Percentiles rank a stretch among this genome's conserved stretches.
phyloP scores from a whole-genome alignment of 2,113 vertebrate species.

The Odobenus rosmarus region DNA sequence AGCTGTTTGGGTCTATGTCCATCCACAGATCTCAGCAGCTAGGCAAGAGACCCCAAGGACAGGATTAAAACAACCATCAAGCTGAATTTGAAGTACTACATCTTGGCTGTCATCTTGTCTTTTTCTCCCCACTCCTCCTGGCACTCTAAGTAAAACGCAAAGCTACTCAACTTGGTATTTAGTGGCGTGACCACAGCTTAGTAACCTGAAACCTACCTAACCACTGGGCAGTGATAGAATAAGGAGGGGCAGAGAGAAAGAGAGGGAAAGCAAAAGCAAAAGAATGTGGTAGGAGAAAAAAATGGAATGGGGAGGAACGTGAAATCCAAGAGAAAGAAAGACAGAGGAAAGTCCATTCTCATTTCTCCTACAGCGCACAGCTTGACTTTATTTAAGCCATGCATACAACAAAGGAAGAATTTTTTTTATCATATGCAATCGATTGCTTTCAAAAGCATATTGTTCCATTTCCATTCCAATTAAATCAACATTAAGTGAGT shows the following conservation, averaged over 20 bases:
- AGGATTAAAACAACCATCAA: background rate
- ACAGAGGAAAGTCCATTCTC: background rate
- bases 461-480: slow-evolving; percentile 37
- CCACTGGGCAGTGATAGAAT: background rate
- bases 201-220: background rate
- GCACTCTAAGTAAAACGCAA: background rate
- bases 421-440: background rate
- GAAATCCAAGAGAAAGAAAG: background rate
- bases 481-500: slow-evolving; percentile 61
- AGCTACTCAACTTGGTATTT: background rate
- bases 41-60: background rate
- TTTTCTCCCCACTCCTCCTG: background rate
- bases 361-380: background rate
- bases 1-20: background rate
- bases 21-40: background rate
- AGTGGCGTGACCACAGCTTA: background rate
- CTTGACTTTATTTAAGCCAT: slow-evolving; percentile 47
- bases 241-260: background rate
- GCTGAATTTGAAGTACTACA: background rate
- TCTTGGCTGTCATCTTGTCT: background rate
- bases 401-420: background rate
- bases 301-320: background rate
- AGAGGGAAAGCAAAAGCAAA: background rate
- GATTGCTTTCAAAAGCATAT: slow-evolving; percentile 8
- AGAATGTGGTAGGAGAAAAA: background rate